These are phyloP conservation scores for Heliothis peltigera DNA, from an alignment of 2,888 invertebrate species.

Conservation along the genomic window DNA sequence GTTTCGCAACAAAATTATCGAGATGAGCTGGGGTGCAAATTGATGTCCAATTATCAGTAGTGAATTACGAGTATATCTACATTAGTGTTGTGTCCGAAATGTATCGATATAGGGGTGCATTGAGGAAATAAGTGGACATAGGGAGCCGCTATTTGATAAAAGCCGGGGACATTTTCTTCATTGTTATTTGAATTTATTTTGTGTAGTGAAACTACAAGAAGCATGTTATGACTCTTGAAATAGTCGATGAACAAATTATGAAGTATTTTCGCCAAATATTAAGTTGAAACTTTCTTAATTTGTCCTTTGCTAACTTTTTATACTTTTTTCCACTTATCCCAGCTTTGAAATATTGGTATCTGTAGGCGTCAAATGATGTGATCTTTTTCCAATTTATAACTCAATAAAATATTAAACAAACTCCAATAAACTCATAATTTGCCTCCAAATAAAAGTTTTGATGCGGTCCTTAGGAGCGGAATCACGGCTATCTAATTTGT, in stretches of 20 bases:
- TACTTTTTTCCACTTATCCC: no score
- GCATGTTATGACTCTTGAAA: no score
- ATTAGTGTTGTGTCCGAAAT: slow-evolving; percentile 11
- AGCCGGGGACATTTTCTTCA: slow-evolving; percentile 4
- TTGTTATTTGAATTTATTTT: not conserved
- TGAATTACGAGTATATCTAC: slow-evolving; percentile 33
- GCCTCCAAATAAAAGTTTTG: slow-evolving; percentile 40
- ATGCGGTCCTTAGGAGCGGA: slow-evolving; percentile 27
- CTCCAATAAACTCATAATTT: slow-evolving; percentile 41
- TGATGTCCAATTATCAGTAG: slow-evolving; percentile 50
- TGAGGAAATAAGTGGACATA: slow-evolving; percentile 6
- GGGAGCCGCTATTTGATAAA: slow-evolving; percentile 20
- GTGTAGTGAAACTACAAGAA: not conserved
- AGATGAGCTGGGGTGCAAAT: slow-evolving; percentile 42
- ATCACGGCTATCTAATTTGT: slow-evolving; percentile 47
- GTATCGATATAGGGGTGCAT: slow-evolving; percentile 17
- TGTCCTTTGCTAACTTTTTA: not conserved
- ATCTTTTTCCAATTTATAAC: slow-evolving; percentile 23
- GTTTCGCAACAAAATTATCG: slow-evolving; percentile 45
- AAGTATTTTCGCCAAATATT: no score
- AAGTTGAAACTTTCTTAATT: not conserved
- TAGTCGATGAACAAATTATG: no score
- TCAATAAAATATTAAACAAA: slow-evolving; percentile 41
- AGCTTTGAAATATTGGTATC: not conserved
- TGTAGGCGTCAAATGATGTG: slow-evolving; percentile 22